Evolutionary conservation across 2,113 vertebrate species (phyloP), one percentile per base, ranked within the genome.

Genomic region (Elephantulus edwardii): DNA sequence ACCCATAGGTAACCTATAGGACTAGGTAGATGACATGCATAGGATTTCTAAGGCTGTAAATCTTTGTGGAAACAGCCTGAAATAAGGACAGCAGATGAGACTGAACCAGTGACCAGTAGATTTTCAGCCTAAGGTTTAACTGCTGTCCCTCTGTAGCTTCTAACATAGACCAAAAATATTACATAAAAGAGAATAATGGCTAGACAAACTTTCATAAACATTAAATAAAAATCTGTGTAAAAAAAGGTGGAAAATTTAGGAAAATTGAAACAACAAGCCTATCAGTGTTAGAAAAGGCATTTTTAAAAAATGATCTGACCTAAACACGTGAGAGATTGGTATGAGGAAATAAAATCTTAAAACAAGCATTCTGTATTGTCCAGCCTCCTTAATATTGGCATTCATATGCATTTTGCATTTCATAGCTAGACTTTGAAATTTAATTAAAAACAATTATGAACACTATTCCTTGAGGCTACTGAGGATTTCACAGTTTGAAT

Each of bases 391-490:
- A 91, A 58, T 62, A 90, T 90, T 58, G 92, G 44, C 56, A 83
- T 78, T 9, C 30, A 83, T 35, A 79, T 78, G 48, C 42, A 86
- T 91, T 89, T 91, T 85, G 75, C 76, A 92, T 89, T 88, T 77
- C 80, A 88, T 89, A 88, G 60, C 71, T 86, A 90, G 79, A 88
- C 88, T 90, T 78, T 86, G 71, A 92, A 91, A 88, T 92, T 96
- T 93, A 96, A 95, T 95, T 96, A 92, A 96, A 95, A 95, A 70
- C 72, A 93, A 92, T 95, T 86, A 81, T 83, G 89, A 92, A 89
- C 83, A 91, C 8, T 76, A 46, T 14, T 92, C 83, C 88, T 91
- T 50, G 56, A 93, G 86, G 86, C 62, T 91, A 83, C 62, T 56
- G 26, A 83, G 64, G 62, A 83, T 86, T 88, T 88, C 81, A 91